phyloP scores from a whole-genome alignment of 2,113 vertebrate genomes.

The Potamarius usumacintae region DNA sequence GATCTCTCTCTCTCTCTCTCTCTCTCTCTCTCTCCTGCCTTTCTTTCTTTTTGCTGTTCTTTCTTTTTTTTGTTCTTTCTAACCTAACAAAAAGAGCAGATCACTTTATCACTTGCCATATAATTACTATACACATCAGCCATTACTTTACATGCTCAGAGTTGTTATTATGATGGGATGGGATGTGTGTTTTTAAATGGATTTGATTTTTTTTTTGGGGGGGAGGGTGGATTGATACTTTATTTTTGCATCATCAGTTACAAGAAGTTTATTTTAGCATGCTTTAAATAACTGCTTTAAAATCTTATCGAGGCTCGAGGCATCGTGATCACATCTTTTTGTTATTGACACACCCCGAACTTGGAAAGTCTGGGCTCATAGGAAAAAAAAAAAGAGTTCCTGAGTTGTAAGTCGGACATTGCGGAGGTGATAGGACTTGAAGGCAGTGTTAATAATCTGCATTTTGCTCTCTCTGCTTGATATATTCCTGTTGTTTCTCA shows the following conservation, averaged over 20 bases:
- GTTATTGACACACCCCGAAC: background rate
- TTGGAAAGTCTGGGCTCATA: background rate
- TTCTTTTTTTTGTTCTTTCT: background rate
- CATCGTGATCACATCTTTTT: background rate
- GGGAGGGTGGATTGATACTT: too few species aligned
- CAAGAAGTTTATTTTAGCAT: background rate
- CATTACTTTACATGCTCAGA: background rate
- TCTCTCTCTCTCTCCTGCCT: background rate
- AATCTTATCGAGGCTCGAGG: too few species aligned
- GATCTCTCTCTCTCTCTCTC: background rate
- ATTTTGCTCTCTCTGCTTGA: background rate
- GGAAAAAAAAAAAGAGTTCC: background rate
- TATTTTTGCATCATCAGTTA: background rate
- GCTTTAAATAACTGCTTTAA: too few species aligned
- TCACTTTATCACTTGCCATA: background rate
- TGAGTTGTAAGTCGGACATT: background rate
- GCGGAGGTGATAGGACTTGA: background rate
- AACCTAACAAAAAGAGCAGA: background rate
- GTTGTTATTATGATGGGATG: background rate
- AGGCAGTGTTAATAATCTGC: background rate
- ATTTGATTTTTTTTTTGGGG: background rate
- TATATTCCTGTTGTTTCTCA: background rate
- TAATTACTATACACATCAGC: background rate
- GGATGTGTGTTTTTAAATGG: background rate
- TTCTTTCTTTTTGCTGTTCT: background rate